These are phyloP conservation scores for Oscheius sp. DNA, from an alignment of 2,888 invertebrate genomes.

Conservation along the genomic window DNA sequence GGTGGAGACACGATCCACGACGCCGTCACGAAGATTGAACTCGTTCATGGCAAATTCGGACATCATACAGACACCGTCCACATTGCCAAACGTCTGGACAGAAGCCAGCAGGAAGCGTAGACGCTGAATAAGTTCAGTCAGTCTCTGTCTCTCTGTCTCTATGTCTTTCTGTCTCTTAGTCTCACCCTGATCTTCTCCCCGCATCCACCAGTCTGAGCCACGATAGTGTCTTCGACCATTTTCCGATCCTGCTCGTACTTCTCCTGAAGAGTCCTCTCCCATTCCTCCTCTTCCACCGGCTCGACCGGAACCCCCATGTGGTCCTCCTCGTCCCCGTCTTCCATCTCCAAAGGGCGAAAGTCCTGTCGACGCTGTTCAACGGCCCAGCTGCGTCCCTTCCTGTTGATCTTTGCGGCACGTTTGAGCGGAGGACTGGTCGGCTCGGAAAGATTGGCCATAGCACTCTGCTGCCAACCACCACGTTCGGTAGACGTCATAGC, in stretches of 20 bases:
- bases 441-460: not conserved
- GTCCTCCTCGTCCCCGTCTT: slow-evolving; percentile 15
- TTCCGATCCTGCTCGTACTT: slow-evolving; percentile 30
- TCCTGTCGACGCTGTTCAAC: slow-evolving; percentile 23
- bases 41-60: slow-evolving; percentile 61
- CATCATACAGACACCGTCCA: slow-evolving; percentile 56
- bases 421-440: slow-evolving; percentile 3
- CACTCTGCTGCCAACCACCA: slow-evolving; percentile 21
- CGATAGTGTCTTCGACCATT: slow-evolving; percentile 22
- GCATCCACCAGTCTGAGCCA: slow-evolving; percentile 35
- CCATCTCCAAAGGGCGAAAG: slow-evolving; percentile 21
- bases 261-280: slow-evolving; percentile 6
- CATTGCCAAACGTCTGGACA: slow-evolving; percentile 60
- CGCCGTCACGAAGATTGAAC: slow-evolving; percentile 57
- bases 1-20: slow-evolving; percentile 55
- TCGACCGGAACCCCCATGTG: slow-evolving; percentile 19
- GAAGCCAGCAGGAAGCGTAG: slow-evolving; percentile 58
- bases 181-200: slow-evolving; percentile 29
- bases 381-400: not conserved
- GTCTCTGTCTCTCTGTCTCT: no score
- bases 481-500: not conserved
- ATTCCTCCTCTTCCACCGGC: slow-evolving; percentile 11
- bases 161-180: no score
- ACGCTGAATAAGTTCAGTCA: slow-evolving; percentile 34
- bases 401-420: not conserved